Base-by-base conservation (phyloP, 1,140 invertebrate genomes). In the Pogonomyrmex barbatus region DNA sequence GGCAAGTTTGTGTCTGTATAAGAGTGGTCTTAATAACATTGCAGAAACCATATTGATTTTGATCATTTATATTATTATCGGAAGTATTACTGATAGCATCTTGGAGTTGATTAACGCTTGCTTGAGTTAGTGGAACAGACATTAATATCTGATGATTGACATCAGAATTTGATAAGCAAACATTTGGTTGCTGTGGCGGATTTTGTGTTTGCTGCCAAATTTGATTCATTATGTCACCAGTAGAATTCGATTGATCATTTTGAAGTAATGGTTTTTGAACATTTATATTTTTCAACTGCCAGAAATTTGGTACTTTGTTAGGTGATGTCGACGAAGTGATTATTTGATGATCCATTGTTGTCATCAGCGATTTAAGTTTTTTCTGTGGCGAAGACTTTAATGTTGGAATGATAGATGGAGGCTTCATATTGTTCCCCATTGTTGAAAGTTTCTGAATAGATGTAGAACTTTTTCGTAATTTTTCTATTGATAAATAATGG, bases 321-420 rank as follows among this genome's bases (percentile, higher is more conserved):
- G 93, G 91, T 36, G 93, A 58, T 65, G 47, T 14, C 87, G 9
- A 78, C 76, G 0, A 83, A 5, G 56, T 8, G 9, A 33, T 50
- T 12, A 42, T 17, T 60, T 85, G 60, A 62, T 5, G 82, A 63
- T 24, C 91, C 85, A 50, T 91, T 68, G 52, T 93, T 88, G 10
- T 54, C 47, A 94, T 90, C 0, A 93, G 93, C 0, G 94, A 94
- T 45, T 94, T 93, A 0, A 93, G 92, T 75, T 94, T 95, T 1
- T 62, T 89, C 54, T 93, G 94, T 0, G 95, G 95, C 0, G 95
- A 95, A 30, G 96, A 95, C 63, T 92, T 90, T 1, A 96, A 75
- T 8, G 93, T 87, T 1, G 95, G 95, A 52, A 95, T 95, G 0
- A 75, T 33, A 1, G 54, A 60, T 3, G 45, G 24, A 73, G 79